These are phyloP conservation scores for Pachycephala philippinensis DNA, from an alignment of 2,113 vertebrate genomes.

Conservation along the genomic window DNA sequence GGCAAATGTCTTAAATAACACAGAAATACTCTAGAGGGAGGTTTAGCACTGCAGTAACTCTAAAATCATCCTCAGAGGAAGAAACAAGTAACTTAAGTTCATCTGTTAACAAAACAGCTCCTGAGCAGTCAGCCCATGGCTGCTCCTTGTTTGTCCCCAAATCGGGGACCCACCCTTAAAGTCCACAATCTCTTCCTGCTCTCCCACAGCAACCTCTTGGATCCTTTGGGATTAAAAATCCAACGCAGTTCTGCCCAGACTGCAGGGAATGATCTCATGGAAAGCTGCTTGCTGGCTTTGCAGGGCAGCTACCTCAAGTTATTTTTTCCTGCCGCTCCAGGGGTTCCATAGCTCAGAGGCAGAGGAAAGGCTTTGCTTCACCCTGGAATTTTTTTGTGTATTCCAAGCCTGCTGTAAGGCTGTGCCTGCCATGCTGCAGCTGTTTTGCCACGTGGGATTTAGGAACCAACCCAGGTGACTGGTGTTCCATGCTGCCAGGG, in stretches of 20 bases:
- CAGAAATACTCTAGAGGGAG: neutral
- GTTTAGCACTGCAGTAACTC: neutral
- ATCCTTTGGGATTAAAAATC: neutral
- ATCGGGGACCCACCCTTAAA: slow-evolving; percentile 35
- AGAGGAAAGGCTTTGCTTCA: neutral
- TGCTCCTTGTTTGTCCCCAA: slow-evolving; percentile 35
- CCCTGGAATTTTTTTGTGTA: neutral
- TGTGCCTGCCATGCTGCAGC: neutral
- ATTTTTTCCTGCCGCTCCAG: neutral
- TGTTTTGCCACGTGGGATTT: neutral
- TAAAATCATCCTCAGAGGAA: neutral
- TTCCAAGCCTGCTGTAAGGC: neutral
- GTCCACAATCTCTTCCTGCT: slow-evolving; percentile 62
- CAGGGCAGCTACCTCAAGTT: neutral
- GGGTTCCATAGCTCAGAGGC: neutral
- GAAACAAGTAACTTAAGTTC: neutral
- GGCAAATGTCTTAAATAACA: neutral
- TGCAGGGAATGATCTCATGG: slow-evolving; percentile 14
- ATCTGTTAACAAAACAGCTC: neutral
- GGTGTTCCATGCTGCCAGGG: neutral
- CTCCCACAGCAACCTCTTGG: slow-evolving; percentile 51
- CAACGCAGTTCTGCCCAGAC: neutral
- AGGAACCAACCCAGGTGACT: neutral
- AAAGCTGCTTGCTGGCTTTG: neutral
- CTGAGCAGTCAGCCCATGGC: neutral